phyloP scores from a whole-genome alignment of 2,888 invertebrate genomes.

The Serripes groenlandicus region DNA sequence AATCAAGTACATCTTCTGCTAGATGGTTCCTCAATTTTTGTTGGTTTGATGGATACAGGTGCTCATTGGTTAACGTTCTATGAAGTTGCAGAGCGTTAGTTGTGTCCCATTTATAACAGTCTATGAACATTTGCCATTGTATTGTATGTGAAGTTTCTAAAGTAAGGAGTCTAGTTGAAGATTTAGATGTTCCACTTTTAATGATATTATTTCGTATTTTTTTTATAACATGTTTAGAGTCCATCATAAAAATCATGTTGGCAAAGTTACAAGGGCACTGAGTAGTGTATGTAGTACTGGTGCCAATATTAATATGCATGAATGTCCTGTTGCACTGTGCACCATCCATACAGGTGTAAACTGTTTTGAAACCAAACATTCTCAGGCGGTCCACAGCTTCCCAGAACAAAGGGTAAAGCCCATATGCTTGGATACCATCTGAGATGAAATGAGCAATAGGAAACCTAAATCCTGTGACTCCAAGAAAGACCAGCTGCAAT shows the following conservation, averaged over 20 bases:
- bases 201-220: too few species aligned
- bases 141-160: slow-evolving; percentile 5
- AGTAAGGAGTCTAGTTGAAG: too few species aligned
- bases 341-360: slow-evolving; percentile 43
- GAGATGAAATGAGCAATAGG: slow-evolving; percentile 49
- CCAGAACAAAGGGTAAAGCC: slow-evolving; percentile 41
- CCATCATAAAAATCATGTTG: too few species aligned
- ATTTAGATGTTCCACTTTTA: too few species aligned
- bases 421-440: slow-evolving; percentile 27
- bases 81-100: slow-evolving; percentile 42
- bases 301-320: slow-evolving; percentile 30
- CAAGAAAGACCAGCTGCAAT: slow-evolving; percentile 59
- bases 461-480: slow-evolving; percentile 57
- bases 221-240: too few species aligned
- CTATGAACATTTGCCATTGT: slow-evolving; percentile 58
- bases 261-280: too few species aligned
- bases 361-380: slow-evolving; percentile 38
- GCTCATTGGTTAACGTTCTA: slow-evolving; percentile 48
- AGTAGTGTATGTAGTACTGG: too few species aligned
- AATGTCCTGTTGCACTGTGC: slow-evolving; percentile 43
- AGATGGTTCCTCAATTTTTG: slow-evolving; percentile 54
- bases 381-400: slow-evolving; percentile 39
- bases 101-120: slow-evolving; percentile 54
- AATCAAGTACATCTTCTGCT: slow-evolving; percentile 41
- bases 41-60: slow-evolving; percentile 38